Percentiles rank a stretch among this genome's conserved stretches.
Conservation (phyloP, 2,888 invertebrate species). For the Lithophane semibrunnea region DNA sequence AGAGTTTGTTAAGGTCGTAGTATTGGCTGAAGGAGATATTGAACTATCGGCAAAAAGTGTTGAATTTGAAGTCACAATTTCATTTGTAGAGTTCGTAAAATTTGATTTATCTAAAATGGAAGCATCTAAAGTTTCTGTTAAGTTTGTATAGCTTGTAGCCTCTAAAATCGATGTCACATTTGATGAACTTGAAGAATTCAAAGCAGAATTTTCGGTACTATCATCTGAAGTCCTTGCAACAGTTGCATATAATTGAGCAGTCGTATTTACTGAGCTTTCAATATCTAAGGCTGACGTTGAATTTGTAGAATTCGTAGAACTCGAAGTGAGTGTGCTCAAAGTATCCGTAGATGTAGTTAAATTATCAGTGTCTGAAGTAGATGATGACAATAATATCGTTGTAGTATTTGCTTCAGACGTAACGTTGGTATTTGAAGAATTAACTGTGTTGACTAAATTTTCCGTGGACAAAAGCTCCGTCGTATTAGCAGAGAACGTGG, state of each 20-base stretch:
- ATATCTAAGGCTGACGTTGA: constrained; percentile 24
- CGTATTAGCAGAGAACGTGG: constrained; percentile 38
- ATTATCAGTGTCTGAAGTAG: constrained; percentile 35
- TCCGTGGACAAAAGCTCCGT: constrained; percentile 30
- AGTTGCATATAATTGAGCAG: constrained; percentile 24
- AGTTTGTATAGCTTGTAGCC: constrained; percentile 25
- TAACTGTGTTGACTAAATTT: constrained; percentile 28
- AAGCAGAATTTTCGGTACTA: constrained; percentile 15
- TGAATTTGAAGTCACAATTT: constrained; percentile 19
- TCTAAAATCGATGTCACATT: constrained; percentile 17
- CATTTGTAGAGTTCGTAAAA: constrained; percentile 33
- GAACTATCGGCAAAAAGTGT: constrained; percentile 11
- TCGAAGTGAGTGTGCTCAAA: constrained; percentile 35
- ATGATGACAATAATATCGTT: constrained; percentile 23
- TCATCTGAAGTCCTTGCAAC: constrained; percentile 20
- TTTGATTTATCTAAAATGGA: constrained; percentile 24
- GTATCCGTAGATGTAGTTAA: constrained; percentile 30
- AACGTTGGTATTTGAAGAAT: constrained; percentile 43
- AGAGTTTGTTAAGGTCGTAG: constrained; percentile 27
- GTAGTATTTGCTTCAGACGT: constrained; percentile 39
- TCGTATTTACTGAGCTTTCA: constrained; percentile 23
- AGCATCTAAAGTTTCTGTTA: constrained; percentile 36
- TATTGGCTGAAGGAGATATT: constrained; percentile 33
- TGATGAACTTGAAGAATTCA: constrained; percentile 34
- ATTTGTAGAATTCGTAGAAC: constrained; percentile 52